These are phyloP conservation scores for Aspidiotus destructor DNA, from an alignment of 2,888 invertebrate genomes.

Conservation along the genomic window DNA sequence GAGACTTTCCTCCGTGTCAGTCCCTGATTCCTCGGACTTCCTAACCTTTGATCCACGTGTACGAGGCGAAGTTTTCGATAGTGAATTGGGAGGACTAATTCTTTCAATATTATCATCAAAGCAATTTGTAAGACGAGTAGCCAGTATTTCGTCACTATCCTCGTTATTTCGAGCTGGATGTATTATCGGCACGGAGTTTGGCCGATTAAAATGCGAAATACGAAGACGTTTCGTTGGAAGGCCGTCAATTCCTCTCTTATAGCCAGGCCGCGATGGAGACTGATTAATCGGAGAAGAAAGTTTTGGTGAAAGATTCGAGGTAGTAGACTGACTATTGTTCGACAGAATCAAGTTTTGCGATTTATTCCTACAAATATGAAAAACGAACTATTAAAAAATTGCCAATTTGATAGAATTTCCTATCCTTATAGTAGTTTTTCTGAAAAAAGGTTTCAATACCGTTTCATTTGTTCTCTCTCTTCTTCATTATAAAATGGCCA, in stretches of 20 bases:
- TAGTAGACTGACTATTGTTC: conserved; percentile 51
- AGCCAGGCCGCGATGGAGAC: conserved; percentile 51
- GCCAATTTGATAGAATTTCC: no score
- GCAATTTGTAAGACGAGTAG: conserved; percentile 9
- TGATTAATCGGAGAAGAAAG: conserved; percentile 48
- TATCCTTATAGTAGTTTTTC: no score
- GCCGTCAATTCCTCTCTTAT: conserved; percentile 51
- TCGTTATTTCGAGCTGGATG: conserved; percentile 1
- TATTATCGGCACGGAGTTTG: background rate
- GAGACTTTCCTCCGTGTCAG: no score
- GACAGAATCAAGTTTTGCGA: conserved; percentile 45
- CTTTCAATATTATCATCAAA: conserved; percentile 28
- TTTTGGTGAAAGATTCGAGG: conserved; percentile 54
- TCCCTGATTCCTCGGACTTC: no score
- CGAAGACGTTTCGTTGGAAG: conserved; percentile 66
- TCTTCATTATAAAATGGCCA: conserved; percentile 91
- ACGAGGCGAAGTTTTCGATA: no score
- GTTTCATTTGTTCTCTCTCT: conserved; percentile 77
- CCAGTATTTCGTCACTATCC: background rate
- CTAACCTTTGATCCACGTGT: no score
- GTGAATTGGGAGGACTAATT: conserved; percentile 36
- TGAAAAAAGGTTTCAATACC: background rate
- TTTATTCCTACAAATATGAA: background rate
- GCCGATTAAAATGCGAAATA: conserved; percentile 59
- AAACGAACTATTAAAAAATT: background rate